These are phyloP conservation scores for Drosophila neutralis DNA, from an alignment of 2,888 invertebrate genomes.

Conservation along the genomic window DNA sequence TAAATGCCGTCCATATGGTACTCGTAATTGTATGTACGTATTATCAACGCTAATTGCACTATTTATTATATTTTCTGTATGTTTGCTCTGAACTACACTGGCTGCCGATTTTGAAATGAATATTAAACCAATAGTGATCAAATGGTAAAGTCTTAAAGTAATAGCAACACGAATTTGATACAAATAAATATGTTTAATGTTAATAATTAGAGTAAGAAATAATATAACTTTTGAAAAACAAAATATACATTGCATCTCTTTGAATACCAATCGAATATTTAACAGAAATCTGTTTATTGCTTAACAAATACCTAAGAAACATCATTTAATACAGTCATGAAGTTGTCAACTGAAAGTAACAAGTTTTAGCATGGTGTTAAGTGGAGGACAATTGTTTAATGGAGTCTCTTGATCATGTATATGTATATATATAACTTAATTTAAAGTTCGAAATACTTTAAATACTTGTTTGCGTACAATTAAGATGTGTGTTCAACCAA, in stretches of 20 bases:
- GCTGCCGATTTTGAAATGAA: slow-evolving; percentile 23
- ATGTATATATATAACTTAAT: slow-evolving; percentile 17
- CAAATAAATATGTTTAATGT: slow-evolving; percentile 46
- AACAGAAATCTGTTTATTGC: slow-evolving; percentile 29
- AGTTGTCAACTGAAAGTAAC: background rate
- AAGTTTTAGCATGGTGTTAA: background rate
- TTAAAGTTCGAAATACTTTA: slow-evolving; percentile 36
- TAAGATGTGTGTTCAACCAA: slow-evolving; percentile 18
- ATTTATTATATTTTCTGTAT: slow-evolving; percentile 53
- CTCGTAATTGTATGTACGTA: slow-evolving; percentile 56
- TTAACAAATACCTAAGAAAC: slow-evolving; percentile 19
- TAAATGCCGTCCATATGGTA: slow-evolving; percentile 59
- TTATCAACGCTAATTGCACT: slow-evolving; percentile 74
- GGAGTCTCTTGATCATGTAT: background rate
- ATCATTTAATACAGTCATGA: background rate
- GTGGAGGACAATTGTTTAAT: background rate
- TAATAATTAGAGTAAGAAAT: slow-evolving; percentile 4
- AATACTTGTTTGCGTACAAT: slow-evolving; percentile 25
- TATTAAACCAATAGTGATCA: slow-evolving; percentile 3
- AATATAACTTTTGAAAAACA: background rate
- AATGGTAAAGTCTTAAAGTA: slow-evolving; percentile 25
- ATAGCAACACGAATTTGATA: slow-evolving; percentile 27
- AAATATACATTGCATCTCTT: slow-evolving; percentile 47
- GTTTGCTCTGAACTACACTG: slow-evolving; percentile 57
- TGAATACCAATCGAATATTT: slow-evolving; percentile 45